Percentiles rank a stretch among this genome's conserved stretches.
Conservation (phyloP, 2,797 vertebrate genomes). For the Pantherophis vulpinus region DNA sequence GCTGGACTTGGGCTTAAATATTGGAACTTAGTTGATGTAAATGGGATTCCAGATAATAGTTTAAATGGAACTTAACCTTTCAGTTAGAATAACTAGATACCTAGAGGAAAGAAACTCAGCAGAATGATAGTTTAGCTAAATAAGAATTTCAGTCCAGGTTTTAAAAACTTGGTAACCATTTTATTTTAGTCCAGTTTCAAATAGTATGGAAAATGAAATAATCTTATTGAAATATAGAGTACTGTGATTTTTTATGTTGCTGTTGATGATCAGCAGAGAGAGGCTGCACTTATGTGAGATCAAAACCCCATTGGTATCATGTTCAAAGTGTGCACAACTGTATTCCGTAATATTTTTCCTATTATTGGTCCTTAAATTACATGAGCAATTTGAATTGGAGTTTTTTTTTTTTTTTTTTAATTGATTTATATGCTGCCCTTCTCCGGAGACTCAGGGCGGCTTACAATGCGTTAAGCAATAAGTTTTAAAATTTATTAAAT, state of each 20-base stretch:
- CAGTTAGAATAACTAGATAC: not conserved
- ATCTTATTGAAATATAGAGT: conserved; percentile 50
- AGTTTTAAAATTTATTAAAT: no score
- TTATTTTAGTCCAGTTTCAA: not conserved
- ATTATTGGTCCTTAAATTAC: conserved; percentile 32
- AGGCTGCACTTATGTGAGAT: not conserved
- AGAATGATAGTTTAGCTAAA: not conserved
- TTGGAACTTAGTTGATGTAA: not conserved
- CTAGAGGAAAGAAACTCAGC: not conserved
- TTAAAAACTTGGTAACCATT: conserved; percentile 10
- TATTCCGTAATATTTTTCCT: conserved; percentile 13
- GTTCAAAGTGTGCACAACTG: not conserved
- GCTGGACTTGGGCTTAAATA: not conserved
- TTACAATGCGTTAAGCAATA: no score
- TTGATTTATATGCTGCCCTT: no score
- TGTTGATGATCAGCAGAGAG: not conserved
- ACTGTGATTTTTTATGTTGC: conserved; percentile 67
- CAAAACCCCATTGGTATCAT: not conserved
- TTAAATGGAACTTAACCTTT: not conserved
- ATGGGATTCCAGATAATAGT: not conserved
- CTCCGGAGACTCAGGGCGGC: no score
- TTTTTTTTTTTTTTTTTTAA: no score
- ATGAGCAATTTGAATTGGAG: conserved; percentile 18
- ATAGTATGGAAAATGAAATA: conserved; percentile 1
- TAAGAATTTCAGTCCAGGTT: not conserved